phyloP scores from a whole-genome alignment of 2,797 vertebrate genomes.

The Gymnothorax reevesii region DNA sequence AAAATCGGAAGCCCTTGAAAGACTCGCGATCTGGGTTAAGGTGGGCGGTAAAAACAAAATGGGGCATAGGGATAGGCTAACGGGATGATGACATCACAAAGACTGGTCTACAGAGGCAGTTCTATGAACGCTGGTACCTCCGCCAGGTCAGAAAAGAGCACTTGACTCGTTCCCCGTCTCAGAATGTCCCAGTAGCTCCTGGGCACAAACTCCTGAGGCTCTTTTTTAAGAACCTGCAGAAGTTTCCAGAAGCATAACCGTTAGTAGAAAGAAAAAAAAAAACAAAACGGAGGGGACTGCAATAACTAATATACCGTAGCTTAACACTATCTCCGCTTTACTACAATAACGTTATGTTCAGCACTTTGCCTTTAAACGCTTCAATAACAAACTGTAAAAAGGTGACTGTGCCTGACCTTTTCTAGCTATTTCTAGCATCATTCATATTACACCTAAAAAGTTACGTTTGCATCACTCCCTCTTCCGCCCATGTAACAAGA shows the following conservation, averaged over 20 bases:
- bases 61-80: not conserved
- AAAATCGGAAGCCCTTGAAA: not conserved
- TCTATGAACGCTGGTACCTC: constrained; percentile 86
- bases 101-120: constrained; percentile 41
- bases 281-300: not conserved
- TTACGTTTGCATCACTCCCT: not conserved
- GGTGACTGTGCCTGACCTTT: not conserved
- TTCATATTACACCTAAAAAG: not conserved
- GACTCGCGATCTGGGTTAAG: not conserved
- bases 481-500: not conserved
- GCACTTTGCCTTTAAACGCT: not conserved
- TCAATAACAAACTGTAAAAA: not conserved
- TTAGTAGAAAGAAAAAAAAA: constrained; percentile 33
- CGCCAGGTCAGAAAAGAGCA: constrained; percentile 96
- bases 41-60: not conserved
- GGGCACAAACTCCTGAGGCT: constrained; percentile 86
- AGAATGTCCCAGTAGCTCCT: constrained; percentile 98
- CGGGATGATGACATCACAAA: constrained; percentile 17
- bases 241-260: constrained; percentile 49
- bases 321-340: not conserved
- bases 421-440: not conserved
- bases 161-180: constrained; percentile 95
- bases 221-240: constrained; percentile 92
- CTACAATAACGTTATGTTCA: not conserved
- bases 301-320: not conserved